Evolutionary conservation across 1,140 invertebrate species (phyloP).

Genomic region (Pseudomyrmex pallidus): DNA sequence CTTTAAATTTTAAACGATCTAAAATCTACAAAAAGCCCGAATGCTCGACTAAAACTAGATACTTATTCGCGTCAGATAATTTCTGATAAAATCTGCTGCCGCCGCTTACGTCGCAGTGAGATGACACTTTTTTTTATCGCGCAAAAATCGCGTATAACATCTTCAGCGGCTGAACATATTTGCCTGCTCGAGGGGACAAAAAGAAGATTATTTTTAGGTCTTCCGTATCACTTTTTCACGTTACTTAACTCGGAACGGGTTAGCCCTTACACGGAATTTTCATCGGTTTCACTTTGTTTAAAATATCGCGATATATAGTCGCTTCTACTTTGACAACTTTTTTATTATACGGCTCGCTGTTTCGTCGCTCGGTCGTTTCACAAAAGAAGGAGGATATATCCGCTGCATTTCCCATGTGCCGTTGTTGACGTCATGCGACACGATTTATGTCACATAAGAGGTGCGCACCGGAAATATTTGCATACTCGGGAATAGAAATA

Average conservation of each 20-base stretch:
- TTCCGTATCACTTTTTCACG: neutral
- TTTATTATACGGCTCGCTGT: conserved; percentile 25
- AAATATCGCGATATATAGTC: neutral
- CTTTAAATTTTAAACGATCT: neutral
- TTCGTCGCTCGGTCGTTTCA: conserved; percentile 6
- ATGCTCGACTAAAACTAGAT: conserved; percentile 26
- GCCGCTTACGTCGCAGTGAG: conserved; percentile 2
- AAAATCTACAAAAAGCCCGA: neutral
- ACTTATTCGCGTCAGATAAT: conserved; percentile 43
- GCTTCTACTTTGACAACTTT: conserved; percentile 30
- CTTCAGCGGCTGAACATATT: conserved; percentile 42
- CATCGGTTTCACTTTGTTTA: conserved; percentile 8
- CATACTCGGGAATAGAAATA: neutral
- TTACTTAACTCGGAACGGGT: conserved; percentile 26
- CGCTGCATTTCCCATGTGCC: conserved; percentile 16
- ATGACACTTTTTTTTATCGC: conserved; percentile 29
- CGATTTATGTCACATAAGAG: conserved; percentile 32
- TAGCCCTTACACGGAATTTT: conserved; percentile 23
- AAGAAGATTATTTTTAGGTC: conserved; percentile 53
- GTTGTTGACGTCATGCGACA: conserved; percentile 25
- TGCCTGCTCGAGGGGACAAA: conserved; percentile 31
- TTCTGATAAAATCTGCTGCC: conserved; percentile 33
- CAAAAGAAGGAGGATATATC: conserved; percentile 12
- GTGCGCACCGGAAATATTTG: conserved; percentile 30
- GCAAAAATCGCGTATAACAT: conserved; percentile 30